Evolutionary conservation across 30 jellyfish, hydroid and myxozoan species (phyloP).

Genomic region (Catostylus mosaicus): DNA sequence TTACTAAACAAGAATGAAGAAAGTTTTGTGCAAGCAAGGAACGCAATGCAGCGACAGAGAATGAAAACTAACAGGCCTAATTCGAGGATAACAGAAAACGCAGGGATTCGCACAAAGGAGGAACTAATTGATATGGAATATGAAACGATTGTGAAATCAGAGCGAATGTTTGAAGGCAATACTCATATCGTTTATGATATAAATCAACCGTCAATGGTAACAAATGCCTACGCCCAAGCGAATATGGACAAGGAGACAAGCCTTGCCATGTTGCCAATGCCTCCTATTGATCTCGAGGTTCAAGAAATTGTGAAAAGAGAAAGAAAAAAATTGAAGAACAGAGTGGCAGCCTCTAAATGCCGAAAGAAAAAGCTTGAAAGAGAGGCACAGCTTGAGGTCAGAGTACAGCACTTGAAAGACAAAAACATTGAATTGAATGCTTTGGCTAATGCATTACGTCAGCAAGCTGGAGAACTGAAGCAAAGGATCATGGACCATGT

Average conservation of each 20-base stretch:
- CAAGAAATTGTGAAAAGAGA: conserved; percentile 85
- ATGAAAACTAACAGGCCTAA: conserved; percentile 5
- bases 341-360: conserved; percentile 90
- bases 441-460: conserved; percentile 67
- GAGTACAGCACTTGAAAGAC: conserved; percentile 77
- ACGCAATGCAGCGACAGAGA: background rate
- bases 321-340: conserved; percentile 71
- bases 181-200: conserved; percentile 11
- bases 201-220: conserved; percentile 55
- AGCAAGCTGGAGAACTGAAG: conserved; percentile 69
- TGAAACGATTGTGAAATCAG: conserved; percentile 34
- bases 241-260: conserved; percentile 19
- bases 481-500: conserved; percentile 74
- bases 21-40: background rate
- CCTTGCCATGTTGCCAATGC: conserved; percentile 61
- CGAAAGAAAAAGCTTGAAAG: conserved; percentile 82
- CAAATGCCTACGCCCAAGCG: conserved; percentile 26
- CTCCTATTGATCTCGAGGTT: conserved; percentile 86
- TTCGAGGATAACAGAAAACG: background rate
- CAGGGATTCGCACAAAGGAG: background rate
- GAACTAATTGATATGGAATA: conserved; percentile 3
- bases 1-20: background rate
- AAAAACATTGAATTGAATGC: conserved; percentile 74
- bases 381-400: conserved; percentile 88
- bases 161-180: conserved; percentile 32